These are phyloP conservation scores for Campylomormyrus tamandua DNA, from an alignment of 2,113 vertebrate species.

Conservation along the genomic window DNA sequence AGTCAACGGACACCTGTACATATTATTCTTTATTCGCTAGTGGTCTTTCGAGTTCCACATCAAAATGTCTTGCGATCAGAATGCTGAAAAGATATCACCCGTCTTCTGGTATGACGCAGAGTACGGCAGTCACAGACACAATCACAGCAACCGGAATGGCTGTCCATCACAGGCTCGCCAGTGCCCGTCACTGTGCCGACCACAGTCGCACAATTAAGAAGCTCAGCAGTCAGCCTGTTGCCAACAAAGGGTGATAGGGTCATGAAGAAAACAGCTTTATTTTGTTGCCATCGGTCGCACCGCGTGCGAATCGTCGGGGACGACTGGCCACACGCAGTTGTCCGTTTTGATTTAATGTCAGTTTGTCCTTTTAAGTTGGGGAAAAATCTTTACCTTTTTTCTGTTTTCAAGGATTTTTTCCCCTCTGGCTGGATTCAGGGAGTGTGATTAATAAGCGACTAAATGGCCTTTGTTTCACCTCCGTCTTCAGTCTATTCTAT, in stretches of 20 bases:
- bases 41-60: not conserved
- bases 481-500: not conserved
- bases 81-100: not conserved
- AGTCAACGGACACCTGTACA: not conserved
- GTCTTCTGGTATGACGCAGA: not conserved
- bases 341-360: not conserved
- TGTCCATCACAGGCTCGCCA: not conserved
- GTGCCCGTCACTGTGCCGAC: not conserved
- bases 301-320: not conserved
- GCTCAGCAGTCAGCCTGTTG: not conserved
- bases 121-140: not conserved
- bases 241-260: not conserved
- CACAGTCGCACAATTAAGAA: not conserved
- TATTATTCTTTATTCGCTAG: not conserved
- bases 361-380: not conserved
- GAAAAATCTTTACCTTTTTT: constrained; percentile 4
- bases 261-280: not conserved
- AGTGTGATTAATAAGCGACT: not conserved
- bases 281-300: not conserved
- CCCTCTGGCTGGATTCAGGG: not conserved
- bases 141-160: not conserved
- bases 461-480: constrained; percentile 2
- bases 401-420: not conserved
- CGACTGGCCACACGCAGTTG: not conserved
- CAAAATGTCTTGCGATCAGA: not conserved